A percentile compares a stretch with the other conserved stretches of the same genome.
phyloP scores from a whole-genome alignment of 1,140 invertebrate species.

The Acromyrmex heyeri region DNA sequence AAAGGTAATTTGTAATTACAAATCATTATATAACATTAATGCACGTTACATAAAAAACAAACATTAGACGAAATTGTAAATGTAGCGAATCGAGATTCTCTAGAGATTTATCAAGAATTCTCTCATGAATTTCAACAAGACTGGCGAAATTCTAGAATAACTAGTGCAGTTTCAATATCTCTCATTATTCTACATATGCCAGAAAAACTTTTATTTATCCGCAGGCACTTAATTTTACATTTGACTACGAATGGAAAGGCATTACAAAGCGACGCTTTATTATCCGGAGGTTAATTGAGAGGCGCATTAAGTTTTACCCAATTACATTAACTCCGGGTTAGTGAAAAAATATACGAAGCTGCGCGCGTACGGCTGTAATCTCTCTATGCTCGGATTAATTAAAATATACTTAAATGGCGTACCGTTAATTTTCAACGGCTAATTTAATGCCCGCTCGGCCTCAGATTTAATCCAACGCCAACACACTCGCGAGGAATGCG shows the following conservation, averaged over 20 bases:
- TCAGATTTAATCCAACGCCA: constrained; percentile 68
- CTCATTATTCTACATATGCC: background rate
- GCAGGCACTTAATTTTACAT: constrained; percentile 45
- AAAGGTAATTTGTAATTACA: background rate
- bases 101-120: constrained; percentile 62
- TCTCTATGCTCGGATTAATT: constrained; percentile 70
- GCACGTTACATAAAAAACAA: background rate
- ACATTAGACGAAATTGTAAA: background rate
- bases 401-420: constrained; percentile 73
- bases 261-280: constrained; percentile 65
- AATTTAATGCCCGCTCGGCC: constrained; percentile 67
- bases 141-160: constrained; percentile 17
- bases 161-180: background rate
- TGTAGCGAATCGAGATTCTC: background rate
- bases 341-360: constrained; percentile 67
- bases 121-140: constrained; percentile 22
- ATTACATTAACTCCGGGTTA: constrained; percentile 41
- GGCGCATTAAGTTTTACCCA: constrained; percentile 60
- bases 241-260: constrained; percentile 49
- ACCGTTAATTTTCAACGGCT: constrained; percentile 70
- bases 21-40: background rate
- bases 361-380: constrained; percentile 34
- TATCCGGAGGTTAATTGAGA: constrained; percentile 67
- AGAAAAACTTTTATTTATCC: constrained; percentile 41
- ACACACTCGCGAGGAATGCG: constrained; percentile 34